Percentiles rank a stretch among this genome's conserved stretches.
phyloP scores from a whole-genome alignment of 2,797 vertebrate species.

The Gorsachius magnificus region DNA sequence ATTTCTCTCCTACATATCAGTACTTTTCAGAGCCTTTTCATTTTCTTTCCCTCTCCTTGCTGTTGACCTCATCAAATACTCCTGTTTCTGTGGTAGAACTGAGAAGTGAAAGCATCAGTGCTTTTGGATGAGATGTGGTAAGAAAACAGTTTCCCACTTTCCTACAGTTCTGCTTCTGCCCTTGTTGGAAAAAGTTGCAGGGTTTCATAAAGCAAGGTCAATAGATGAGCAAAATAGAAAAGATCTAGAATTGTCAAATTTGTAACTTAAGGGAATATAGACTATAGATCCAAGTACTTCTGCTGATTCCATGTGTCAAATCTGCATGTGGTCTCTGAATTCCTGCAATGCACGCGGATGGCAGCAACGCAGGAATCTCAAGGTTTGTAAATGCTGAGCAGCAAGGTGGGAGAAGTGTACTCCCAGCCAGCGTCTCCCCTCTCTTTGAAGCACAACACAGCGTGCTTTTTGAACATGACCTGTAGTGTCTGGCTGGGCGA shows the following conservation, averaged over 20 bases:
- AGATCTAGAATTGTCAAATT: not conserved
- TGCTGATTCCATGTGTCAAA: not conserved
- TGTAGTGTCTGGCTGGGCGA: not conserved
- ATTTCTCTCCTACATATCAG: conserved; percentile 4
- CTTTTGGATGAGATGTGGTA: not conserved
- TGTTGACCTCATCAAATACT: conserved; percentile 7
- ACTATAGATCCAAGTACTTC: not conserved
- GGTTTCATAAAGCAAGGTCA: not conserved
- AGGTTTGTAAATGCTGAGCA: not conserved
- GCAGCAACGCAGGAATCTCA: not conserved
- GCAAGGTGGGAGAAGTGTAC: not conserved
- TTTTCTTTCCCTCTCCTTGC: conserved; percentile 1
- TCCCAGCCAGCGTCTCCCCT: not conserved
- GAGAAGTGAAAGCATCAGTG: not conserved
- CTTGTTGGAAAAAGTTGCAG: not conserved
- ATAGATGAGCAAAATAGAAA: not conserved
- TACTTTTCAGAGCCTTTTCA: not conserved
- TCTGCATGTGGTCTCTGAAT: not conserved
- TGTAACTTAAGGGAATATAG: not conserved
- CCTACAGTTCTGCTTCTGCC: not conserved
- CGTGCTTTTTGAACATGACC: not conserved
- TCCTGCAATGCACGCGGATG: not conserved
- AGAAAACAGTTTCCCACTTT: not conserved
- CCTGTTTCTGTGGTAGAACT: not conserved
- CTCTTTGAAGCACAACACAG: not conserved